Evolutionary conservation across 1,140 invertebrate genomes (phyloP).

Genomic region (Drosophila lowei): DNA sequence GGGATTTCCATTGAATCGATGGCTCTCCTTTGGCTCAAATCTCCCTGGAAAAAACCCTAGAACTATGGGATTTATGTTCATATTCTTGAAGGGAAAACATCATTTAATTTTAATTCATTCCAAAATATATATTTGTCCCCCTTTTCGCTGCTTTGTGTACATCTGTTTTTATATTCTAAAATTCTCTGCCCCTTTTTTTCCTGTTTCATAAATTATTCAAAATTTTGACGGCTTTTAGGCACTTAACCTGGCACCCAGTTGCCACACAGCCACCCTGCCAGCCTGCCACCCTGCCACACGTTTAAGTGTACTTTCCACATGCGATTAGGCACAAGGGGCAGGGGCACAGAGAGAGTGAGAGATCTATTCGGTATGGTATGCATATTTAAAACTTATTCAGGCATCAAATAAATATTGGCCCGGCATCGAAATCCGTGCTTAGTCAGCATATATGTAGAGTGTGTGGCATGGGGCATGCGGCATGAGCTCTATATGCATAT

Average conservation of each 20-base stretch:
- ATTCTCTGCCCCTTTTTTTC: background rate
- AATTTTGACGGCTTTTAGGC: conserved; percentile 34
- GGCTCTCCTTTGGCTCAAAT: too few species aligned
- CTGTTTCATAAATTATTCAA: conserved; percentile 20
- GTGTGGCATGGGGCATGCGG: too few species aligned
- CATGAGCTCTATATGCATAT: background rate
- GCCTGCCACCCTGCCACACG: conserved; percentile 8
- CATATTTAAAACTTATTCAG: conserved; percentile 78
- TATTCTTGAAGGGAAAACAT: too few species aligned
- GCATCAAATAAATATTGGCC: conserved; percentile 77
- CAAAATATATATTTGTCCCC: background rate
- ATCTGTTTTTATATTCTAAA: background rate
- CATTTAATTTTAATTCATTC: too few species aligned
- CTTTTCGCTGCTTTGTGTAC: background rate
- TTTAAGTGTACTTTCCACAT: conserved; percentile 36
- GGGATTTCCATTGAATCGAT: too few species aligned
- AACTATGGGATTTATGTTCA: too few species aligned
- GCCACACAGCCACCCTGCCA: conserved; percentile 1
- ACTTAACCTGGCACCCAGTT: conserved; percentile 13
- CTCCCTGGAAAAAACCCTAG: too few species aligned
- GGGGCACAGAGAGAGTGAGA: conserved; percentile 33
- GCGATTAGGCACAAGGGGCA: conserved; percentile 42
- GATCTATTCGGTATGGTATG: conserved; percentile 44
- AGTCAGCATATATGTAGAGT: conserved; percentile 8
- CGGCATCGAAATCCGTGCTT: conserved; percentile 68